These are phyloP conservation scores for Channa striata DNA, from an alignment of 2,797 vertebrate species.

Conservation along the genomic window DNA sequence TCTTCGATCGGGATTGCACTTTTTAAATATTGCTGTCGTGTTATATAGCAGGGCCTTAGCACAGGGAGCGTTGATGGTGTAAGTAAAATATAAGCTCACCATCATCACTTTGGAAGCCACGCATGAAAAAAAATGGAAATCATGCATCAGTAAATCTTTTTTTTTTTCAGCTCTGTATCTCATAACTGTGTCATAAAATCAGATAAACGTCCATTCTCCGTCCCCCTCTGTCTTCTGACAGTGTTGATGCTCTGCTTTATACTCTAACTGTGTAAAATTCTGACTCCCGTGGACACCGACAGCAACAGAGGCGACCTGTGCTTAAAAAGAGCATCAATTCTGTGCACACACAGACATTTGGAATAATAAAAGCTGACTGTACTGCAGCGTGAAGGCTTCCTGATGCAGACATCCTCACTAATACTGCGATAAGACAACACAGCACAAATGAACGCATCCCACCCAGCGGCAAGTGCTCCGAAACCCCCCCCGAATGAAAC, in stretches of 20 bases:
- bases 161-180: neutral
- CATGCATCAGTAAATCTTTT: slow-evolving; percentile 15
- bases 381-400: slow-evolving; percentile 44
- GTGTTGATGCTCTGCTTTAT: slow-evolving; percentile 10
- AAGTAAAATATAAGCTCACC: slow-evolving; percentile 34
- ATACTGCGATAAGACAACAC: slow-evolving; percentile 57
- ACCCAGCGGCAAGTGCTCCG: slow-evolving; percentile 42
- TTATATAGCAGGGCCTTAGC: slow-evolving; percentile 6
- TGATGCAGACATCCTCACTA: slow-evolving; percentile 60
- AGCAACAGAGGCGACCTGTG: slow-evolving; percentile 5
- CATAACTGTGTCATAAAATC: slow-evolving; percentile 1
- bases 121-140: slow-evolving; percentile 10
- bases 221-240: neutral
- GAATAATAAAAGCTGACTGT: slow-evolving; percentile 8
- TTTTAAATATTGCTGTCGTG: neutral
- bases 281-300: slow-evolving; percentile 1
- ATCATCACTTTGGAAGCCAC: slow-evolving; percentile 38
- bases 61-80: slow-evolving; percentile 29
- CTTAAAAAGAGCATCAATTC: neutral
- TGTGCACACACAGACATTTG: slow-evolving; percentile 10
- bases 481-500: no score
- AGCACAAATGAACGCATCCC: slow-evolving; percentile 53
- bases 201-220: neutral
- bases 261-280: slow-evolving; percentile 10
- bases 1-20: neutral